Conservation (phyloP, 1,140 invertebrate genomes). For the Radopholus similis region DNA sequence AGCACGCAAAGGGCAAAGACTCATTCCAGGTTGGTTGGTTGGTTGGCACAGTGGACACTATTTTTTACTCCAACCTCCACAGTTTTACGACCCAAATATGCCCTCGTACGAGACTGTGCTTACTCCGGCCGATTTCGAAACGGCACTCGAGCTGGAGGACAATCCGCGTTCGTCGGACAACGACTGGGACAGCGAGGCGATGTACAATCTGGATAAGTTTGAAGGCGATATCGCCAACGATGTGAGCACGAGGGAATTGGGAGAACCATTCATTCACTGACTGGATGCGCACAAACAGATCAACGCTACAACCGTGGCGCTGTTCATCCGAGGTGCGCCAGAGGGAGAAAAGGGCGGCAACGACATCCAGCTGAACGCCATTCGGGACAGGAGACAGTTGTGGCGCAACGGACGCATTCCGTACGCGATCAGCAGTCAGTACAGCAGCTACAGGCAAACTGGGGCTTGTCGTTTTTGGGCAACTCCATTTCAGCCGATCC, state of each 20-base stretch:
- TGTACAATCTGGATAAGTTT: slow-evolving; percentile 55
- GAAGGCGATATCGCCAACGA: slow-evolving; percentile 61
- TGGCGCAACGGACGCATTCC: slow-evolving; percentile 57
- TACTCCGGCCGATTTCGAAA: slow-evolving; percentile 54
- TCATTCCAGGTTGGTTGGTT: background rate
- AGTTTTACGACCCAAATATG: slow-evolving; percentile 47
- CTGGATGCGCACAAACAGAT: slow-evolving; percentile 41
- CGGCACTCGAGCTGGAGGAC: slow-evolving; percentile 41
- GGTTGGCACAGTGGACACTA: too few relatives aligned
- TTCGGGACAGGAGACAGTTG: slow-evolving; percentile 53
- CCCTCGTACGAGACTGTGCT: slow-evolving; percentile 57
- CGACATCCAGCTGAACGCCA: slow-evolving; percentile 48
- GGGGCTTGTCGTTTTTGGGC: background rate
- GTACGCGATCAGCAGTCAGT: slow-evolving; percentile 56
- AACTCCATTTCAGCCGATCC: slow-evolving; percentile 49
- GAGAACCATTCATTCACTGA: background rate
- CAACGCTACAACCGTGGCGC: slow-evolving; percentile 52
- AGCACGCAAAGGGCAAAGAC: background rate
- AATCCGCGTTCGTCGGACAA: slow-evolving; percentile 20
- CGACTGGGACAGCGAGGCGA: slow-evolving; percentile 58
- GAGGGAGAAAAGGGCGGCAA: slow-evolving; percentile 23
- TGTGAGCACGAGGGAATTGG: slow-evolving; percentile 28
- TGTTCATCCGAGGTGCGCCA: slow-evolving; percentile 49
- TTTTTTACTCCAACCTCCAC: background rate
- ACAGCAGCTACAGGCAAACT: slow-evolving; percentile 55